These are phyloP conservation scores for Hypselothyrea guttata DNA, from an alignment of 2,888 invertebrate genomes.

Conservation along the genomic window DNA sequence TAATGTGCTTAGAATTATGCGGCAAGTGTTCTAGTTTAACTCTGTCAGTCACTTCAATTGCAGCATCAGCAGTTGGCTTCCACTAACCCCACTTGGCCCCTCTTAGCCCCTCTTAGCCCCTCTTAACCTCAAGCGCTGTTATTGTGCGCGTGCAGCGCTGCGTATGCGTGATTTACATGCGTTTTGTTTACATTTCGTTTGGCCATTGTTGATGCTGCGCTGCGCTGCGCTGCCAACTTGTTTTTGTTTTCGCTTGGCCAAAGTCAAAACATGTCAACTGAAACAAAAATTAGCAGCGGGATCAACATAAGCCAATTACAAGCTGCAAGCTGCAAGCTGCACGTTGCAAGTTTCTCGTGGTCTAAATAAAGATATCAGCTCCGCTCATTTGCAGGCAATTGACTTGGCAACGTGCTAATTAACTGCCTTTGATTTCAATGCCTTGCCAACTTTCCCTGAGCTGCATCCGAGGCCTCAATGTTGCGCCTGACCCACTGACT, in stretches of 20 bases:
- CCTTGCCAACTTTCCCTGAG: slow-evolving; percentile 58
- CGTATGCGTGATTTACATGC: slow-evolving; percentile 74
- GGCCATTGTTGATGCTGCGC: slow-evolving; percentile 17
- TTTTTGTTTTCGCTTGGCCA: slow-evolving; percentile 64
- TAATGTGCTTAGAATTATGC: slow-evolving; percentile 68
- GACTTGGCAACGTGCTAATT: slow-evolving; percentile 61
- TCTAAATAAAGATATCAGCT: slow-evolving; percentile 1
- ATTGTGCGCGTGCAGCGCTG: slow-evolving; percentile 69
- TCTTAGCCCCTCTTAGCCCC: slow-evolving; percentile 9
- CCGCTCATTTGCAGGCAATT: slow-evolving; percentile 61
- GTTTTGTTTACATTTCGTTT: slow-evolving; percentile 57
- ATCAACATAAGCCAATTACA: slow-evolving; percentile 31
- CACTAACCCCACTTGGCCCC: too few species aligned
- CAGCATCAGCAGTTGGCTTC: slow-evolving; percentile 16
- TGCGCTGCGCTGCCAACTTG: slow-evolving; percentile 45
- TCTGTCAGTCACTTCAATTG: slow-evolving; percentile 42
- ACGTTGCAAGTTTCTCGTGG: too few species aligned
- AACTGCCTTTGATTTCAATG: slow-evolving; percentile 69
- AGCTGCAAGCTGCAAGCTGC: slow-evolving; percentile 2
- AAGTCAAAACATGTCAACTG: slow-evolving; percentile 58
- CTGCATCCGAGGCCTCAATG: slow-evolving; percentile 16
- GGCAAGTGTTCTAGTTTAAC: slow-evolving; percentile 57
- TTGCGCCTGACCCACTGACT: slow-evolving; percentile 42
- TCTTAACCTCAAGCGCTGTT: slow-evolving; percentile 41
- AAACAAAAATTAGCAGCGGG: slow-evolving; percentile 50